Conservation (phyloP, 2,888 invertebrate genomes). For the Salticus scenicus region DNA sequence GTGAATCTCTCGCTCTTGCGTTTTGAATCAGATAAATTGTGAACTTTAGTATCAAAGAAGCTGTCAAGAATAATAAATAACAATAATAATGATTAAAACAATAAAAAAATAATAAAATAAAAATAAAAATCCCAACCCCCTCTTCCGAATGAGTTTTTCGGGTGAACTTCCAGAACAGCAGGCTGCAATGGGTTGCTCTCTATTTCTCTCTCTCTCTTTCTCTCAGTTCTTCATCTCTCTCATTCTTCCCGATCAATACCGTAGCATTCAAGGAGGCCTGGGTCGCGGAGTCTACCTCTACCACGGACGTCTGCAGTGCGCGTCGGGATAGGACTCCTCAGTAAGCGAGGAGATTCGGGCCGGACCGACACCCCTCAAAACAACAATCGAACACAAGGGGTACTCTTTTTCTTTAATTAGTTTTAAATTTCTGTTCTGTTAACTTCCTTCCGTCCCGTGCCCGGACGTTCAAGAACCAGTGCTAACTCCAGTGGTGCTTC, state of each 20-base stretch:
- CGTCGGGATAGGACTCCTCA: conserved; percentile 57
- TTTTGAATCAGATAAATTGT: too few relatives aligned
- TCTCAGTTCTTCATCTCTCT: neutral
- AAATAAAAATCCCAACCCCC: too few relatives aligned
- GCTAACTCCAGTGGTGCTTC: conserved; percentile 22
- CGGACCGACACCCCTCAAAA: conserved; percentile 50
- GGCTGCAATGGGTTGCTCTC: conserved; percentile 61
- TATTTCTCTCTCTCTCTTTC: too few relatives aligned
- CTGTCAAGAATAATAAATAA: too few relatives aligned
- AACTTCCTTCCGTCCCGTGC: neutral
- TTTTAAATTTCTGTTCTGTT: neutral
- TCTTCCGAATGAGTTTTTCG: neutral
- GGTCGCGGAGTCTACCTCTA: conserved; percentile 58
- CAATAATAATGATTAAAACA: too few relatives aligned
- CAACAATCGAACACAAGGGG: conserved; percentile 16
- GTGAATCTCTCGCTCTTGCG: too few relatives aligned
- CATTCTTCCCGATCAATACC: conserved; percentile 49
- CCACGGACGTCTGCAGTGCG: conserved; percentile 67
- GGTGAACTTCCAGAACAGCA: conserved; percentile 13
- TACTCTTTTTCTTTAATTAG: conserved; percentile 16
- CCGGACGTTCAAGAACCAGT: conserved; percentile 28
- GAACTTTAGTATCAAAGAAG: too few relatives aligned
- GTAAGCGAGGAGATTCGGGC: conserved; percentile 48
- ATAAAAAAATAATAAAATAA: too few relatives aligned
- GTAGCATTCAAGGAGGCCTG: conserved; percentile 58